A percentile compares a stretch with the other conserved stretches of the same genome.
phyloP scores from a whole-genome alignment of 2,888 invertebrate genomes.

The Clivina fossor region DNA sequence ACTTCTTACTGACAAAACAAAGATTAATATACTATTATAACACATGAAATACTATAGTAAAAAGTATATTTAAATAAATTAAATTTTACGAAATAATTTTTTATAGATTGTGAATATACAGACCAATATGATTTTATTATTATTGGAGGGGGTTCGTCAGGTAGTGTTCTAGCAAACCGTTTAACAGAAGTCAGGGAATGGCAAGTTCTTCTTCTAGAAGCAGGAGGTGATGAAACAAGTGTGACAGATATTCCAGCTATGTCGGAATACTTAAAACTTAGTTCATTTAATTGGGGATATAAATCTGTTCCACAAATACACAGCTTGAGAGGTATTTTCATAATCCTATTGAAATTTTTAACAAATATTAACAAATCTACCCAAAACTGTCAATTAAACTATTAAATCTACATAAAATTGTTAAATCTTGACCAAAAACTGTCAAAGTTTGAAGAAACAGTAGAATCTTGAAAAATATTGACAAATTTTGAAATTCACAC shows the following conservation, averaged over 20 bases:
- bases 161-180: slow-evolving; percentile 7
- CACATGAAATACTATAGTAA: no score
- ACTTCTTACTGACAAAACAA: no score
- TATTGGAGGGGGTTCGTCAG: slow-evolving; percentile 56
- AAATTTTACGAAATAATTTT: background rate
- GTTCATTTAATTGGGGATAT: slow-evolving; percentile 15
- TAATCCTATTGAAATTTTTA: no score
- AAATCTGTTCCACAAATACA: slow-evolving; percentile 6
- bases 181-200: background rate
- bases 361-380: no score
- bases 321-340: slow-evolving; percentile 10
- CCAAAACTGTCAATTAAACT: no score
- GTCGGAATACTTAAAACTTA: background rate
- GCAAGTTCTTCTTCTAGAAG: slow-evolving; percentile 8
- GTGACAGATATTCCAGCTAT: slow-evolving; percentile 9
- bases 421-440: no score
- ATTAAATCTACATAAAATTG: no score
- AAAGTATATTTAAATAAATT: no score
- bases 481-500: no score
- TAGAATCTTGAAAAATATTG: no score
- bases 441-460: no score
- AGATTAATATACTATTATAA: no score
- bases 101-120: slow-evolving; percentile 42
- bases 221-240: slow-evolving; percentile 1
- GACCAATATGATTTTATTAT: slow-evolving; percentile 58